phyloP scores from a whole-genome alignment of 92 coral and sea anemone genomes.

The Epizoanthus ramosus region DNA sequence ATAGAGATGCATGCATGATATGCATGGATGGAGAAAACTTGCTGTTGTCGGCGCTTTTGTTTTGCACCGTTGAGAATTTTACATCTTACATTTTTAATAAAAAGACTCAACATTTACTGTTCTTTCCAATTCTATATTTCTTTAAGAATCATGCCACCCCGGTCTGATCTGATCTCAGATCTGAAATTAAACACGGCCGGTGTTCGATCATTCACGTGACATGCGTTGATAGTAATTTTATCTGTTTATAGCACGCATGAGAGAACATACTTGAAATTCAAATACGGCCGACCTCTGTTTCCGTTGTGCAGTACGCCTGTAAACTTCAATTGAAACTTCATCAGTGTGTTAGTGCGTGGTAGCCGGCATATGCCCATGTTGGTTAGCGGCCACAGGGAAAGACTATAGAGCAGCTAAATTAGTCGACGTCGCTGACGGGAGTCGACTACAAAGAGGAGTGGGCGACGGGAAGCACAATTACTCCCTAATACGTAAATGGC shows the following conservation, averaged over 20 bases:
- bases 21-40: too few species aligned
- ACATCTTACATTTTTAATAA: too few species aligned
- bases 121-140: too few species aligned
- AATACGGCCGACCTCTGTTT: constrained; percentile 35
- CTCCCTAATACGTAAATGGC: constrained; percentile 23
- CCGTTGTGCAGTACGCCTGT: constrained; percentile 21
- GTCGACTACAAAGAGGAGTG: constrained; percentile 30
- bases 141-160: too few species aligned
- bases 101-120: too few species aligned
- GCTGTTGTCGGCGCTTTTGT: too few species aligned
- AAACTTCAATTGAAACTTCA: constrained; percentile 2
- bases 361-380: constrained; percentile 1
- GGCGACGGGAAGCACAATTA: constrained; percentile 35
- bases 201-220: constrained; percentile 22
- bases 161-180: too few species aligned
- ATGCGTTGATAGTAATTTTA: constrained; percentile 25
- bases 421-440: constrained; percentile 15
- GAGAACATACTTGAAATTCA: constrained; percentile 25
- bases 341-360: constrained; percentile 24
- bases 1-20: too few species aligned
- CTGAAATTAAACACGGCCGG: too few species aligned
- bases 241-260: constrained; percentile 36
- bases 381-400: constrained; percentile 4
- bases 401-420: constrained; percentile 11
- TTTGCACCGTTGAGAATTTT: too few species aligned